Base-by-base conservation (phyloP, 2,797 vertebrate genomes). In the Neomorphus geoffroyi region DNA sequence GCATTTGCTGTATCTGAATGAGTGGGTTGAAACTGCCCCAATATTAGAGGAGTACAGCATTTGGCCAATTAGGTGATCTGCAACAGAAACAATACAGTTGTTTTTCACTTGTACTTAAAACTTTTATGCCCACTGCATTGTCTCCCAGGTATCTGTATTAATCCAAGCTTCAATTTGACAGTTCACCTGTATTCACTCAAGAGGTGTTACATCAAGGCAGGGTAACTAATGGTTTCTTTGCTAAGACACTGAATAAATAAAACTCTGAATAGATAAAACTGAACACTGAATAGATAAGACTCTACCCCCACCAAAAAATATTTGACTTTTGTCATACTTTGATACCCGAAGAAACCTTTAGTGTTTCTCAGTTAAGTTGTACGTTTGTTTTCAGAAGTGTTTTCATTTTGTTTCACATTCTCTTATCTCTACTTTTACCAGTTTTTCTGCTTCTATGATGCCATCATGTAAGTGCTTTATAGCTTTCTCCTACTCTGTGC, bases 371-470 rank as follows among this genome's bases (percentile, higher is more conserved):
- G 46, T 53, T 43, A 58, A 91, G 51, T 7, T 27, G 26, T 57
- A 45, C 10, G 2, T 75, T 81, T 78, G n/a, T n/a, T n/a, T n/a
- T n/a, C n/a, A 48, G 10, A 51, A 75, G 9, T 33, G 35, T 17
- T 51, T 19, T 79, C 32, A 51, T 64, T 28, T 84, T 33, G 32
- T 9, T n/a, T 10, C 4, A 13, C 1, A 0, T 64, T 80, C n/a
- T 53, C 26, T 9, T 83, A 1, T 91, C 77, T 62, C 39, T 86
- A 27, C 35, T n/a, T 56, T 78, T 60, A n/a, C 33, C 9, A 4
- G 5, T 81, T 85, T 86, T 88, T 84, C 66, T 90, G 57, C 80
- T 89, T 87, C 51, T 28, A 43, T 37, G 54, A 72, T 94, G 61
- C 81, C 35, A 7, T 50, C n/a, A 30, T 46, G 28, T 70, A 92